Percentiles rank a stretch among this genome's conserved stretches.
phyloP scores from a whole-genome alignment of 2,113 vertebrate species.

The Elachura formosa region DNA sequence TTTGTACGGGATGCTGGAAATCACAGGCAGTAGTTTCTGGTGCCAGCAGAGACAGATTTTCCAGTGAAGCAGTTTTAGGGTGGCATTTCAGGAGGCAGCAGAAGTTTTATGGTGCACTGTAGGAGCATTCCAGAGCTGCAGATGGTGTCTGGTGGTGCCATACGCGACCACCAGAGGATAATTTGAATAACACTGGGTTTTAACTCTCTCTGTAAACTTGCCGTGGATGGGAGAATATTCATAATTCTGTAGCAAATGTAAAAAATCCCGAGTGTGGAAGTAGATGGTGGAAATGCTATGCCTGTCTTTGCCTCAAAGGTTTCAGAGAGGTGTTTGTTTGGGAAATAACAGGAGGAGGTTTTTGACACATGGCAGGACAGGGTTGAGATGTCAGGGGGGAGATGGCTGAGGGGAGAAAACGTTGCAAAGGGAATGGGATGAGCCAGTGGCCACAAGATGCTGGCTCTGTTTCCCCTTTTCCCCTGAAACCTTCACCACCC shows the following conservation, averaged over 20 bases:
- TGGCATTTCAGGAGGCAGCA: slow-evolving; percentile 22
- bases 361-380: accelerated
- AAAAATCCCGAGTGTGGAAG: not conserved
- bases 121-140: slow-evolving; percentile 3
- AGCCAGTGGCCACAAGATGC: not conserved
- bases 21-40: not conserved
- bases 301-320: not conserved
- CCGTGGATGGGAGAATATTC: slow-evolving; percentile 4
- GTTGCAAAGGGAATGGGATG: not conserved
- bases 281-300: not conserved
- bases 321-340: not conserved
- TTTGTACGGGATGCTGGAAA: accelerated
- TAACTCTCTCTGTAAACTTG: slow-evolving; percentile 44
- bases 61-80: slow-evolving; percentile 3
- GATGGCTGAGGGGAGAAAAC: not conserved
- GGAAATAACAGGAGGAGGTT: accelerated
- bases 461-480: not conserved
- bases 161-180: slow-evolving; percentile 32
- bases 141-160: slow-evolving; percentile 33
- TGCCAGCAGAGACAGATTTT: not conserved
- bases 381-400: not conserved
- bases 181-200: slow-evolving; percentile 54
- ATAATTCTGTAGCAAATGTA: slow-evolving; percentile 50
- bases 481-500: accelerated
- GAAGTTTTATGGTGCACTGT: not conserved